These are phyloP conservation scores for Glareola pratincola DNA, from an alignment of 2,113 vertebrate species.

Conservation along the genomic window DNA sequence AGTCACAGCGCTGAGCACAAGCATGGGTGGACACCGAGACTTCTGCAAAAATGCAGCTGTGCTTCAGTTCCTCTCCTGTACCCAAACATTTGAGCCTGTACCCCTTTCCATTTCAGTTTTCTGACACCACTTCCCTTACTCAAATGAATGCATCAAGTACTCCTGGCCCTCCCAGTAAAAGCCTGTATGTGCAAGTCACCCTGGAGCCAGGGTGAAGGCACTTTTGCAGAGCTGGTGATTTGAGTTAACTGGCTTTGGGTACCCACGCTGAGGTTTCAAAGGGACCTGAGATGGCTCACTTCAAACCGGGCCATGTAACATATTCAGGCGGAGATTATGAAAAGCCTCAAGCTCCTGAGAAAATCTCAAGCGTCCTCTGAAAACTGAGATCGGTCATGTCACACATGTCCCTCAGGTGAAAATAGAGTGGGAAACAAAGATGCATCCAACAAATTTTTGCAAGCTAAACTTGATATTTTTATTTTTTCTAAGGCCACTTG, in stretches of 20 bases:
- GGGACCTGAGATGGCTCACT: not conserved
- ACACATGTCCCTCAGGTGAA: not conserved
- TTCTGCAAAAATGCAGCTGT: not conserved
- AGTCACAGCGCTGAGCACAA: not conserved
- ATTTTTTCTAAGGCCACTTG: not conserved
- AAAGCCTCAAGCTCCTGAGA: not conserved
- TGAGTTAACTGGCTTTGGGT: rapidly evolving
- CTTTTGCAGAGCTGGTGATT: not conserved
- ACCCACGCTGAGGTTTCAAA: not conserved
- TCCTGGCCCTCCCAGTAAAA: not conserved
- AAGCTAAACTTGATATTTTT: not conserved
- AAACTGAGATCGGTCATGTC: not conserved
- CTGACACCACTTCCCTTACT: not conserved
- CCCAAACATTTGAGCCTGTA: not conserved
- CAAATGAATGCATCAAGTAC: not conserved
- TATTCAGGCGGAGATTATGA: not conserved
- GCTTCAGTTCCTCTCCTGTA: not conserved
- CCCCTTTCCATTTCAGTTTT: not conserved
- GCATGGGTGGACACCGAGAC: not conserved
- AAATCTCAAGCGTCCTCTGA: not conserved
- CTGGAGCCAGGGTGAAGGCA: not conserved
- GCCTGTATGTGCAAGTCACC: rapidly evolving
- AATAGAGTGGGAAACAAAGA: not conserved
- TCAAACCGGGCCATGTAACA: not conserved
- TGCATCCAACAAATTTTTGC: not conserved